A percentile compares a stretch with the other conserved stretches of the same genome.
These are phyloP conservation scores for Numenius phaeopus DNA, from an alignment of 2,797 vertebrate genomes.

Conservation along the genomic window DNA sequence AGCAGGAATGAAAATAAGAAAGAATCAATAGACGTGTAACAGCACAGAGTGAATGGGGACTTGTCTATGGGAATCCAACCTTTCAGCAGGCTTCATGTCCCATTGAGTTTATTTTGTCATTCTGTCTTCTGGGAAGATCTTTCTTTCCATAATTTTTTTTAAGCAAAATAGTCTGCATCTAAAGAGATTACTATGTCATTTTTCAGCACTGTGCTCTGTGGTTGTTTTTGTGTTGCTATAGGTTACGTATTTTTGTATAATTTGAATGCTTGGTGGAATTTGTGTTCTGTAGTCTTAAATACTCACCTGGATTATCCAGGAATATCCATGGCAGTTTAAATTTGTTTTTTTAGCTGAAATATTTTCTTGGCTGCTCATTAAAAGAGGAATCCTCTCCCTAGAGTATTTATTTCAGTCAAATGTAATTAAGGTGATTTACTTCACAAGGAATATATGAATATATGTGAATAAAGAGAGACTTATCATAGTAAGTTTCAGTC, in stretches of 20 bases:
- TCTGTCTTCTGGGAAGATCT: background rate
- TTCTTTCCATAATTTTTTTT: background rate
- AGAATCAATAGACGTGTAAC: background rate
- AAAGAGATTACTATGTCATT: background rate
- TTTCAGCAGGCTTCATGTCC: background rate
- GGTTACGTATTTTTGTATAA: background rate
- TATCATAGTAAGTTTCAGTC: background rate
- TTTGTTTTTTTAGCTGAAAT: background rate
- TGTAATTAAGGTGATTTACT: background rate
- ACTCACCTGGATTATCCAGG: background rate
- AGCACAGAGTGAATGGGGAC: accelerated
- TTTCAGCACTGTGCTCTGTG: background rate
- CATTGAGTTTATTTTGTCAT: background rate
- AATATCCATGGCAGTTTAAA: background rate
- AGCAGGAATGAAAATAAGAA: background rate
- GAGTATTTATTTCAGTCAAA: background rate
- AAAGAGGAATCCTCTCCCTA: background rate
- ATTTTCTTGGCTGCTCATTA: slow-evolving; percentile 20
- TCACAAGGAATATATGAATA: background rate
- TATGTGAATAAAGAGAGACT: background rate
- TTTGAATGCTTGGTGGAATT: background rate
- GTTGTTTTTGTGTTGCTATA: background rate
- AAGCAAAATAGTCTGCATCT: background rate
- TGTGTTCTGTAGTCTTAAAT: background rate
- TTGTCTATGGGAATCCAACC: background rate